Evolutionary conservation across 1,140 invertebrate genomes (phyloP), one percentile per base, ranked within the genome.

Genomic region (Nymphalis io): DNA sequence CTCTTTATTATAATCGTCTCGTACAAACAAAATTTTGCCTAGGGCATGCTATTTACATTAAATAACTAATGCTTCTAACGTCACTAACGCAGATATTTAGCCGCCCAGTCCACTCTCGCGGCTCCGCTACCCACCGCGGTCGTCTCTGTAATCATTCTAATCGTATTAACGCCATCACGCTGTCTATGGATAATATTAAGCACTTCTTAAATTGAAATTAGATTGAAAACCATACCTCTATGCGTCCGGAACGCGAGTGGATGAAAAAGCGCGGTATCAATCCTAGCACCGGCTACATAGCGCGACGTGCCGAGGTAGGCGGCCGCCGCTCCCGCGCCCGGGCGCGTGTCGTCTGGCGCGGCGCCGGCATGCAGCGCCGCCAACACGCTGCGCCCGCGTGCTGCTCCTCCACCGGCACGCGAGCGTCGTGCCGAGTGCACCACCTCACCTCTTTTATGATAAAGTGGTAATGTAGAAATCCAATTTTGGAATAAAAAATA

Each of bases 61-160:
- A 21, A 61, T 20, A 61, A 44, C 23, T 21, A 10, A 20, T 20
- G 16, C 18, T 10, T 51, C n/a, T 16, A 21, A 21, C 51, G 20
- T 27, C 27, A 53, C 68, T 66, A 89, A 39, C 85, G 84, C 20
- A 90, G 72, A 69, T 90, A 90, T 67, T 90, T 90, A 42, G 88
- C 86, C 3, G 88, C 88, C 88, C 88, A 90, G 44, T 90, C 88
- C 21, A 90, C 82, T 13, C 85, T 76, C 20, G 82, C 51, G 21
- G 77, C 83, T 8, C 88, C 85, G 66, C 86, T 87, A 57, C 88
- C 86, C 3, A 85, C 86, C 0, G 82, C 71, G 6, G 82, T 73
- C 10, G 86, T 66, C 64, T 87, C 88, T 87, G 81, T 70, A 76
- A 73, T 33, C 27, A 33, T 33, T 33, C 27, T 21, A 44, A 60